Evolutionary conservation across 2,888 invertebrate genomes (phyloP).

Genomic region (Hirtodrosophila duncani): DNA sequence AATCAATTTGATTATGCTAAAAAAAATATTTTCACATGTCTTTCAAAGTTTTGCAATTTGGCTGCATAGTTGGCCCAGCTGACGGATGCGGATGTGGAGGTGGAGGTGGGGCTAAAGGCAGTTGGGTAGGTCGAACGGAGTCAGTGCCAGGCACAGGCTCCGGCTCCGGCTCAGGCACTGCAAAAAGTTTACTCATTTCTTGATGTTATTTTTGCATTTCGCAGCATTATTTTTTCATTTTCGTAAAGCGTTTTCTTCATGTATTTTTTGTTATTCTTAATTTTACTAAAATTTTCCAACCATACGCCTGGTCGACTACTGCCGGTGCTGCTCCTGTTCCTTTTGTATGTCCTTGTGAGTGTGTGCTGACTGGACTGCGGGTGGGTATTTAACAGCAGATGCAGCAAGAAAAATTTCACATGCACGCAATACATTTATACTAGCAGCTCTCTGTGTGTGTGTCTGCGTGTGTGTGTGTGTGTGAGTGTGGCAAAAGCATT

Average conservation of each 20-base stretch:
- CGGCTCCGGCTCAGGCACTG: constrained; percentile 1
- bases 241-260: constrained; percentile 29
- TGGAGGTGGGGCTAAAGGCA: too few species aligned
- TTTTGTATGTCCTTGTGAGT: constrained; percentile 1
- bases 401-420: constrained; percentile 36
- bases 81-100: too few species aligned
- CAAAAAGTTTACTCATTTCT: constrained; percentile 12
- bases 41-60: too few species aligned
- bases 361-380: neutral
- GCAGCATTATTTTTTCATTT: constrained; percentile 49
- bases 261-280: constrained; percentile 46
- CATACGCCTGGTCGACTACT: constrained; percentile 7
- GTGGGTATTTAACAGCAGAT: constrained; percentile 25
- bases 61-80: too few species aligned
- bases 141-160: too few species aligned
- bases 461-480: constrained; percentile 1
- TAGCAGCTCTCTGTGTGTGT: neutral
- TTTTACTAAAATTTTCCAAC: constrained; percentile 31
- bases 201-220: constrained; percentile 43
- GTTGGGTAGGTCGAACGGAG: too few species aligned
- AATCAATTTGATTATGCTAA: constrained; percentile 28
- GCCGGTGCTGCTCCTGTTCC: neutral
- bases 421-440: constrained; percentile 11
- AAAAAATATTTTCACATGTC: constrained; percentile 21
- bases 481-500: constrained; percentile 25